phyloP scores from a whole-genome alignment of 2,113 vertebrate genomes.

The Sinocyclocheilus anshuiensis region DNA sequence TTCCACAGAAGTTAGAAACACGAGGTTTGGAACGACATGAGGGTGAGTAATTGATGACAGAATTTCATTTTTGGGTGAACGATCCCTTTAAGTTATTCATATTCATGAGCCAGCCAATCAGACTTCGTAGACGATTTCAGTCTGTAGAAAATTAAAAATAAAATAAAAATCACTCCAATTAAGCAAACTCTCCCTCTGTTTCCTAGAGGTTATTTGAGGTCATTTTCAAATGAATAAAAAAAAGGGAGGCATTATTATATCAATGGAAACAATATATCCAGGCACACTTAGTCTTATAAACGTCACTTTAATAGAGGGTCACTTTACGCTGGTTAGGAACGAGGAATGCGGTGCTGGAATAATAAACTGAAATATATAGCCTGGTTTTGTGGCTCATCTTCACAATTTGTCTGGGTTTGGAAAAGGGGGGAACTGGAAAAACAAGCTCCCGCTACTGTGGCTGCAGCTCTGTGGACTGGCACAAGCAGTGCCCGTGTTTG shows the following conservation, averaged over 20 bases:
- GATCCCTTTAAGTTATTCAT: neutral
- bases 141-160: neutral
- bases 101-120: neutral
- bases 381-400: slow-evolving; percentile 59
- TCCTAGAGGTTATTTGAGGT: slow-evolving; percentile 33
- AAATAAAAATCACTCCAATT: neutral
- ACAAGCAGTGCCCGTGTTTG: neutral
- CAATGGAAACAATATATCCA: slow-evolving; percentile 18
- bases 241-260: neutral
- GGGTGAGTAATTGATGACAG: no score
- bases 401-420: slow-evolving; percentile 49
- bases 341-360: slow-evolving; percentile 50
- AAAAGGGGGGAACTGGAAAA: slow-evolving; percentile 53
- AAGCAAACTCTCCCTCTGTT: neutral
- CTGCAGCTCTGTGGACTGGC: slow-evolving; percentile 4
- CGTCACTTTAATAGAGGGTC: slow-evolving; percentile 55
- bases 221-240: neutral
- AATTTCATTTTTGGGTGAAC: no score
- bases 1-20: no score
- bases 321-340: slow-evolving; percentile 51
- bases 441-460: neutral
- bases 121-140: neutral
- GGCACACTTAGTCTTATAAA: slow-evolving; percentile 22
- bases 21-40: no score
- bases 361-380: slow-evolving; percentile 52